Base-by-base conservation (phyloP, 2,888 invertebrate species). In the Perdita meconis region DNA sequence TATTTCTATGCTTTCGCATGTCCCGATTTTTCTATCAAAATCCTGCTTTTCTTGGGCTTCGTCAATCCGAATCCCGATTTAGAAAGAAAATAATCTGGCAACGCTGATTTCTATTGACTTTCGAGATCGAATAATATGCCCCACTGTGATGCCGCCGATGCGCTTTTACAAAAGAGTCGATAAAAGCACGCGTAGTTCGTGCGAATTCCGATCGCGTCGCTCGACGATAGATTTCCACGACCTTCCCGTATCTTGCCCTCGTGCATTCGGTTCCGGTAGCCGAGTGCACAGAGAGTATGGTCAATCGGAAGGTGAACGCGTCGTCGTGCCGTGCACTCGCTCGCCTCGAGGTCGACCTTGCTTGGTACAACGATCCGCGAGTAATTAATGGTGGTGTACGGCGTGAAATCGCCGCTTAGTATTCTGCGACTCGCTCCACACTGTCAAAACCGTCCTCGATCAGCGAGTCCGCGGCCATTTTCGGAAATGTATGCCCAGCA, bases 291-390 rank as follows among this genome's bases (percentile, higher is more conserved):
- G 19, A 30, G 69, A 19, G 36, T 26, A 71, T 42, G 63, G 38
- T 50, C 66, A 71, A 67, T 71, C 71, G 44, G 47, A 77, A 77
- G 77, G 75, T 44, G 63, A 78, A 77, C 71, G 67, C 44, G 59
- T 63, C 24, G 13, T 36, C 19, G 53, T 44, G 57, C 71, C 63
- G 66, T 66, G 59, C 36, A 69, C 70, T 65, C 40, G 77, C 44
- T 71, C 53, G 55, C 61, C 70, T 66, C 77, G 70, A 76, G 63
- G 60, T 47, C 69, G 78, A 71, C 78, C 78, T 78, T 77, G 71
- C 53, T n/a, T 40, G 59, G 77, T 60, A 71, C 78, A 71, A 71
- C 42, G 69, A 71, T 71, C 78, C 44, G 78, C 67, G 64, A 77
- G 63, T 67, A 78, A 78, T 78, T 76, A 73, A 77, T 77, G 40